A percentile compares a stretch with the other conserved stretches of the same genome.
Evolutionary conservation across 92 coral and sea anemone species (phyloP).

Genomic region (Porites evermanni): DNA sequence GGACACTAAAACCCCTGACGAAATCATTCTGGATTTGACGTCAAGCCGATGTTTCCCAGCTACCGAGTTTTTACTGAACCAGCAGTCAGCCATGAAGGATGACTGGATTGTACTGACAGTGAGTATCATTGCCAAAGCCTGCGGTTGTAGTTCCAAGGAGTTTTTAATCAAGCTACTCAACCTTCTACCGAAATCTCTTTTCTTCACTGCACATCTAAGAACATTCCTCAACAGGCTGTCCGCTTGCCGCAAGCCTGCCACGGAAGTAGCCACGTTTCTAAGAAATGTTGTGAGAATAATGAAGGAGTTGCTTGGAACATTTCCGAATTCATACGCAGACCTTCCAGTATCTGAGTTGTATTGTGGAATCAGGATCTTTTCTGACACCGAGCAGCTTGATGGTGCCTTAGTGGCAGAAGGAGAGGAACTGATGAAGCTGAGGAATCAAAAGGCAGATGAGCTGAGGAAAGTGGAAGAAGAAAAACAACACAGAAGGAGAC

Average conservation of each 20-base stretch:
- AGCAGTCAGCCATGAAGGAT: slow-evolving; percentile 53
- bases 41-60: slow-evolving; percentile 77
- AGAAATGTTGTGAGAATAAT: slow-evolving; percentile 65
- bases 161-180: slow-evolving; percentile 63
- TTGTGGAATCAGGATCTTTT: background rate
- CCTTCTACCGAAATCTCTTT: slow-evolving; percentile 72
- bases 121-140: slow-evolving; percentile 77
- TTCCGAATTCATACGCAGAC: slow-evolving; percentile 71
- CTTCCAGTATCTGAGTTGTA: slow-evolving; percentile 76
- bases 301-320: slow-evolving; percentile 64
- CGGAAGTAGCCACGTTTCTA: slow-evolving; percentile 48
- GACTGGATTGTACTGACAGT: slow-evolving; percentile 72
- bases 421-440: slow-evolving; percentile 21
- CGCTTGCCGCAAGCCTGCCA: background rate
- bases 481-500: too few species aligned
- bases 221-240: slow-evolving; percentile 65
- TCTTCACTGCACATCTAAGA: slow-evolving; percentile 65
- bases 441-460: slow-evolving; percentile 61
- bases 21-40: slow-evolving; percentile 79
- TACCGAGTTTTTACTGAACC: slow-evolving; percentile 57
- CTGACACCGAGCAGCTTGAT: background rate
- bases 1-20: slow-evolving; percentile 75
- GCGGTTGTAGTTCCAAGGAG: slow-evolving; percentile 66
- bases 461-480: slow-evolving; percentile 59
- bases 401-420: slow-evolving; percentile 45